phyloP scores from a whole-genome alignment of 92 coral and sea anemone species.

The Actinostola sp. region DNA sequence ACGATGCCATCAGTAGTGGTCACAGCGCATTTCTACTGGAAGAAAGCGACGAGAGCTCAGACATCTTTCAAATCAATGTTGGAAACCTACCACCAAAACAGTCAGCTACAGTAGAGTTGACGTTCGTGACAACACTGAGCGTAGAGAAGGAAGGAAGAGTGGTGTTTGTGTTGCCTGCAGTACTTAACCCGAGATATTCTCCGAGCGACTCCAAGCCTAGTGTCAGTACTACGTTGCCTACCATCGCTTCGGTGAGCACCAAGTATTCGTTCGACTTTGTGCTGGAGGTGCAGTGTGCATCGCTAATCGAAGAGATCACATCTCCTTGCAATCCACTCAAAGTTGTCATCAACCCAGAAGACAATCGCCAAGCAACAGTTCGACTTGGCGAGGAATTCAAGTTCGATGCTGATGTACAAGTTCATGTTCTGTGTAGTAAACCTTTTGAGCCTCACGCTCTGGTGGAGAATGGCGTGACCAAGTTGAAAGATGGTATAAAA shows the following conservation, averaged over 20 bases:
- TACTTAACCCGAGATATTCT: conserved; percentile 80
- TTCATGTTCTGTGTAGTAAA: conserved; percentile 51
- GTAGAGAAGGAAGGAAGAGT: conserved; percentile 81
- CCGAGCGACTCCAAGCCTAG: conserved; percentile 61
- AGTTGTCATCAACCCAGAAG: conserved; percentile 44
- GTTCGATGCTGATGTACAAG: conserved; percentile 57
- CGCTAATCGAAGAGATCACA: conserved; percentile 67
- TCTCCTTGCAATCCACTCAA: conserved; percentile 69
- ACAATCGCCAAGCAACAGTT: conserved; percentile 51
- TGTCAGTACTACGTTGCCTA: conserved; percentile 45
- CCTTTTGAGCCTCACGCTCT: conserved; percentile 69
- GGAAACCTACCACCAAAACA: conserved; percentile 91
- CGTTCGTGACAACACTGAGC: conserved; percentile 79
- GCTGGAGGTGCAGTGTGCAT: conserved; percentile 65
- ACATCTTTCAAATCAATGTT: conserved; percentile 77
- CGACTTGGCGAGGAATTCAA: conserved; percentile 51
- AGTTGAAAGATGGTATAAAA: too few species aligned
- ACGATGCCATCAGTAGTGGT: conserved; percentile 85
- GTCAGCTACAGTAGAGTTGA: conserved; percentile 70
- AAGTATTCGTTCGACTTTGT: conserved; percentile 71
- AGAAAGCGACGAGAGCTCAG: conserved; percentile 88
- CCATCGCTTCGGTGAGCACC: conserved; percentile 57
- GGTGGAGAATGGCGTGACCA: conserved; percentile 60
- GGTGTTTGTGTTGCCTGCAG: conserved; percentile 81
- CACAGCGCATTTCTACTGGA: conserved; percentile 79